These are phyloP conservation scores for Aethina tumida DNA, from an alignment of 1,140 invertebrate species.

Conservation along the genomic window DNA sequence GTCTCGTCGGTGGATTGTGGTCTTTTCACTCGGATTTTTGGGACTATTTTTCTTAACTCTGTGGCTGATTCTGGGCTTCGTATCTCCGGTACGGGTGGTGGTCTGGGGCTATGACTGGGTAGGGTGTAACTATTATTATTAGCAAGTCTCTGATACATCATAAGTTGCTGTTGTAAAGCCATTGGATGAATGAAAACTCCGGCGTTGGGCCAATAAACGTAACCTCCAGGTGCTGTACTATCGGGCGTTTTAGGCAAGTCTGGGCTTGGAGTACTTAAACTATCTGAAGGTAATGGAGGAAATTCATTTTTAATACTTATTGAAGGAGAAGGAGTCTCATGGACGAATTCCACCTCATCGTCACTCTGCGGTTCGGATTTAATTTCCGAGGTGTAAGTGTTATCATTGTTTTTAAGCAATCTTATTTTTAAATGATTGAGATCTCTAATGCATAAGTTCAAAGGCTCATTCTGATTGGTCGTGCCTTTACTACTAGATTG, in stretches of 20 bases:
- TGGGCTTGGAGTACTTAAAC: slow-evolving; percentile 14
- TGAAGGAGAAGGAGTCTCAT: slow-evolving; percentile 38
- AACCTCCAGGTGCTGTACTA: slow-evolving; percentile 23
- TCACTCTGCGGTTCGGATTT: slow-evolving; percentile 47
- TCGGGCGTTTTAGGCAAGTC: slow-evolving; percentile 16
- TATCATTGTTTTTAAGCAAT: slow-evolving; percentile 47
- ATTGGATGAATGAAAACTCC: slow-evolving; percentile 62
- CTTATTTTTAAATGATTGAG: slow-evolving; percentile 54
- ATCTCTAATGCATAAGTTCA: slow-evolving; percentile 76
- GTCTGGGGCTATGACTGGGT: slow-evolving; percentile 20
- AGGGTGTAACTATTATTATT: slow-evolving; percentile 36
- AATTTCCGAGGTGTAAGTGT: slow-evolving; percentile 44
- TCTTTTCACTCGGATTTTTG: slow-evolving; percentile 20
- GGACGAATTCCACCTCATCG: slow-evolving; percentile 45
- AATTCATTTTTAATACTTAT: slow-evolving; percentile 20
- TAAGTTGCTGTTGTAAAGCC: slow-evolving; percentile 56
- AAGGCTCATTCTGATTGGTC: slow-evolving; percentile 62
- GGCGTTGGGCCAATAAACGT: slow-evolving; percentile 58
- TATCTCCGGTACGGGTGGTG: slow-evolving; percentile 14
- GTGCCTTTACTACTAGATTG: no score
- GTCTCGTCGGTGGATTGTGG: slow-evolving; percentile 11
- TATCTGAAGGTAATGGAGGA: slow-evolving; percentile 12
- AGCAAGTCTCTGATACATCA: slow-evolving; percentile 64
- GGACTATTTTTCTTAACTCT: slow-evolving; percentile 25
- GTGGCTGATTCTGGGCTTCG: slow-evolving; percentile 6